Base-by-base conservation (phyloP, 2,888 invertebrate genomes). In the Nematopogon swammerdamellus region DNA sequence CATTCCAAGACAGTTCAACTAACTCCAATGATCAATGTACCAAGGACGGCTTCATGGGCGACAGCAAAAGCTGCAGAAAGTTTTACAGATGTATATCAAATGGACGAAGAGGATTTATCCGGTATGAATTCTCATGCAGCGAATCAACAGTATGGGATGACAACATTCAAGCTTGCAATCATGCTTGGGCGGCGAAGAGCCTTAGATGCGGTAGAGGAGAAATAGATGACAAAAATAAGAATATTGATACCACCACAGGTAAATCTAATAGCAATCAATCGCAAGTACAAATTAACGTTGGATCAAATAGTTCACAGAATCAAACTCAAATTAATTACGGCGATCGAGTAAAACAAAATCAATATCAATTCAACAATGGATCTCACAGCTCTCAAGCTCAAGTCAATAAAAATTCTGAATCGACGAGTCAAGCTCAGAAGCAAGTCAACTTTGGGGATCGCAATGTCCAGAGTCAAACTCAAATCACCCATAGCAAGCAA, bases 81-180 rank as follows among this genome's bases (percentile, higher is more conserved):
- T 92, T 92, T 72, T 90, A 90, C 63, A 82, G 91, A 59, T 92
- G 92, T 66, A 89, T 91, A 11, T 74, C 75, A 45, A 82, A 83
- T 60, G 84, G 83, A 19, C 70, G 80, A 45, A 84, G 84, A 52
- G 81, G 83, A 6, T 89, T 80, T 59, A 83, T 77, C 47, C 85
- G 82, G 67, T 88, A 87, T 60, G 87, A 89, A 55, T 92, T 91
- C 66, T 74, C 80, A 16, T 92, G 92, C 61, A 87, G 85, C 19
- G 83, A 86, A 47, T 85, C 87, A 46, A 92, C 92, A 3, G 85
- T 89, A 46, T 92, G 91, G 91, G 91, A 92, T 68, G 83, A 86
- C 51, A 75, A 80, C 19, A 65, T 82, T 52, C 81, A 85, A 63
- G 84, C 86, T 19, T 92, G 92, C 65, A 91, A 92, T 65, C 84